Evolutionary conservation across 2,113 vertebrate genomes (phyloP).

Genomic region (Eleginops maclovinus): DNA sequence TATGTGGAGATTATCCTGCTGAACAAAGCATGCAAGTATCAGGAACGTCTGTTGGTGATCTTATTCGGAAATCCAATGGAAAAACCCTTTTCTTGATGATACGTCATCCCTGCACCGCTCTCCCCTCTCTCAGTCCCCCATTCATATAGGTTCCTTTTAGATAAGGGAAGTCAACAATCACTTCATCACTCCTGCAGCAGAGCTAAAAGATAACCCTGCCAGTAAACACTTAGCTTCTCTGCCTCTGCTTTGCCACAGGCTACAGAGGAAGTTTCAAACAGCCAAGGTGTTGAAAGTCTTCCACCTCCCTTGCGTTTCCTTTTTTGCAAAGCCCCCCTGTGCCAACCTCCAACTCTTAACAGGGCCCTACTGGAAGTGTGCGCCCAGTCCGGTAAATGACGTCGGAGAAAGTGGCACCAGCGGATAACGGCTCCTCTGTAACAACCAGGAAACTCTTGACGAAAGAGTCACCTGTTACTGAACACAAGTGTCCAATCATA

Average conservation of each 20-base stretch:
- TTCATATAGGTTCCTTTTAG: no score
- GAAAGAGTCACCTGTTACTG: constrained; percentile 42
- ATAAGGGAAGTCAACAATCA: not conserved
- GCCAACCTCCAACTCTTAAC: constrained; percentile 33
- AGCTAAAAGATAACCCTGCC: constrained; percentile 27
- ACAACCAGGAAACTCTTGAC: constrained; percentile 50
- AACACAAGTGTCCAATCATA: constrained; percentile 17
- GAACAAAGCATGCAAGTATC: no score
- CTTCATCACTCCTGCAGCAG: not conserved
- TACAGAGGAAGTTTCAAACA: constrained; percentile 13
- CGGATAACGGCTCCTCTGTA: constrained; percentile 43
- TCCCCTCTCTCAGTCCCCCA: no score
- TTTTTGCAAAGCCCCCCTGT: constrained; percentile 32
- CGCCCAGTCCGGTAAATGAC: constrained; percentile 66
- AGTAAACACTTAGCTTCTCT: constrained; percentile 34
- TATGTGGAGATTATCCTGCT: no score
- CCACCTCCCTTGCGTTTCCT: constrained; percentile 33
- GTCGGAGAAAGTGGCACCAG: constrained; percentile 64
- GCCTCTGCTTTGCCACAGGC: constrained; percentile 15
- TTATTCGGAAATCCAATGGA: no score
- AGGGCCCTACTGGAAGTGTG: constrained; percentile 44
- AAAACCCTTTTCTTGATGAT: no score
- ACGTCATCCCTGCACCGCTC: no score
- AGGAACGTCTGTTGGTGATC: no score
- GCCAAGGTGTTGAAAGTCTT: constrained; percentile 56